phyloP scores from a whole-genome alignment of 2,113 vertebrate genomes.

The Petromus typicus region DNA sequence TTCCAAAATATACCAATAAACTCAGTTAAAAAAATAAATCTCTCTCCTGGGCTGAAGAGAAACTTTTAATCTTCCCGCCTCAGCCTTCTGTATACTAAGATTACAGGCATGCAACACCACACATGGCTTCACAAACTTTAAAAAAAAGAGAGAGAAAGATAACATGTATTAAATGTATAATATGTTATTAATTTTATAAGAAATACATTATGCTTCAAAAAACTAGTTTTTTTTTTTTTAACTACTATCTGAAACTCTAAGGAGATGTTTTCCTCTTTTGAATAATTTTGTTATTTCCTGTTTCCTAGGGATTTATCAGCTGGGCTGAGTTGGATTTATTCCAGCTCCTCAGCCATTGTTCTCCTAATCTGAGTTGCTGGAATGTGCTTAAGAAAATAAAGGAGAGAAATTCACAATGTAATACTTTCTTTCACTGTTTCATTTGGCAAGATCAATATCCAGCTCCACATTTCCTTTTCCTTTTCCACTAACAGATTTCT shows the following conservation, averaged over 20 bases:
- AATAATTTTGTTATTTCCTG: conserved; percentile 48
- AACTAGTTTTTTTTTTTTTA: not conserved
- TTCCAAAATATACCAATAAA: no score
- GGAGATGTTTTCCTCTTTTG: conserved; percentile 34
- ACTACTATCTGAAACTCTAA: conserved; percentile 17
- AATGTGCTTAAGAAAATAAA: conserved; percentile 77
- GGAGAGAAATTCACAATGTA: conserved; percentile 72
- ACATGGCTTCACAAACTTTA: not conserved
- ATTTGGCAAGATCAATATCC: conserved; percentile 74
- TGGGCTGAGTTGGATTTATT: conserved; percentile 50
- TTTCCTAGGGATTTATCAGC: conserved; percentile 73
- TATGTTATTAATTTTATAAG: not conserved
- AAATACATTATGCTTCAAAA: not conserved
- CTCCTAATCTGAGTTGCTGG: conserved; percentile 73
- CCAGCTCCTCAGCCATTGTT: conserved; percentile 74
- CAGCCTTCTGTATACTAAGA: not conserved
- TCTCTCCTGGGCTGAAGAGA: not conserved
- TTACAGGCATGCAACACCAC: not conserved
- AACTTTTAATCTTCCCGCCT: not conserved
- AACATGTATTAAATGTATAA: not conserved
- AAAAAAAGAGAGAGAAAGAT: not conserved
- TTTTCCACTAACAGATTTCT: conserved; percentile 67
- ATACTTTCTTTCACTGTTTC: conserved; percentile 76
- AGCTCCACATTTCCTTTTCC: conserved; percentile 74
- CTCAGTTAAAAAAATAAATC: no score